These are phyloP conservation scores for Sebastes cheni DNA, from an alignment of 2,797 vertebrate species.

Conservation along the genomic window DNA sequence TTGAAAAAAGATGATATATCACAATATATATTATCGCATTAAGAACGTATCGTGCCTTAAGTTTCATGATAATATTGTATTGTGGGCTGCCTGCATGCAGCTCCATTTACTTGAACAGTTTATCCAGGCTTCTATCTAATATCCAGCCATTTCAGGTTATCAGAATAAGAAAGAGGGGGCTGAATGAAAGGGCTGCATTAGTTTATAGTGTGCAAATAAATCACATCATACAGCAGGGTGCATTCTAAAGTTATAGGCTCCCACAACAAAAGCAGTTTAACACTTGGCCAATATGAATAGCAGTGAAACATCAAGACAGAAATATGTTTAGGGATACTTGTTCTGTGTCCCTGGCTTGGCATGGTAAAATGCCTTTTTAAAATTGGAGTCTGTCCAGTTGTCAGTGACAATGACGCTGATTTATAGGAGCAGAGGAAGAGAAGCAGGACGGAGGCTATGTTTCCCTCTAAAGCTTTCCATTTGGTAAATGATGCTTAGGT, in stretches of 20 bases:
- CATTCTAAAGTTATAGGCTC: constrained; percentile 44
- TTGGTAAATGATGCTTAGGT: constrained; percentile 68
- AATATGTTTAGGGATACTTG: constrained; percentile 52
- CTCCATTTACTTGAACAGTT: background rate
- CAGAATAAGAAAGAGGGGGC: background rate
- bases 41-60: too few species aligned
- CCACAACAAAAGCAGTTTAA: constrained; percentile 58
- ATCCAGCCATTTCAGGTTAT: constrained; percentile 10
- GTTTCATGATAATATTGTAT: too few species aligned
- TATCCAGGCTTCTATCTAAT: background rate
- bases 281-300: constrained; percentile 49
- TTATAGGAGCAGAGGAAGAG: constrained; percentile 51
- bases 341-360: constrained; percentile 51
- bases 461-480: constrained; percentile 64
- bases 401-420: constrained; percentile 66
- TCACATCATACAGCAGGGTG: constrained; percentile 19
- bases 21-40: too few species aligned
- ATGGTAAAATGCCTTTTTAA: constrained; percentile 55
- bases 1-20: too few species aligned
- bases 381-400: constrained; percentile 65
- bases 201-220: constrained; percentile 49
- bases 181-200: constrained; percentile 14
- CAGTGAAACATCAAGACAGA: constrained; percentile 49
- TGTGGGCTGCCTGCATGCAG: background rate
- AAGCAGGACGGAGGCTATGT: constrained; percentile 38